These are phyloP conservation scores for Drosophila athabasca DNA, from an alignment of 1,140 invertebrate species.

Conservation along the genomic window DNA sequence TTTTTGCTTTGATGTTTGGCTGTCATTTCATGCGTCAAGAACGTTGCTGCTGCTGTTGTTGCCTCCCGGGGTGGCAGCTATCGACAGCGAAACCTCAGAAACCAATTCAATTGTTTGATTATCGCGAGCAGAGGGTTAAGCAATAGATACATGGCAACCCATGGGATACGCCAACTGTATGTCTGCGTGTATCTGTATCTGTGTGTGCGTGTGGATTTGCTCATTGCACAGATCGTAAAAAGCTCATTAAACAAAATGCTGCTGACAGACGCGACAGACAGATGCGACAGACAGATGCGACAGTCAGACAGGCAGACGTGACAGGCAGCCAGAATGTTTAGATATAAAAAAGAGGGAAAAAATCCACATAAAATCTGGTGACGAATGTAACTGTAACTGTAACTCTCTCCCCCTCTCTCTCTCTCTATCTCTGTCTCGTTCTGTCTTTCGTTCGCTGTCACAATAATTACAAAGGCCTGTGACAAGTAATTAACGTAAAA, in stretches of 20 bases:
- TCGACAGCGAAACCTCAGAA: constrained; percentile 60
- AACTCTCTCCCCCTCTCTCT: neutral
- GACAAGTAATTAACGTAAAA: constrained; percentile 79
- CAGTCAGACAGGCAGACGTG: constrained; percentile 31
- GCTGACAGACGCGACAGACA: constrained; percentile 38
- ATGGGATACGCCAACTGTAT: constrained; percentile 27
- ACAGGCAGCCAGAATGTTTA: constrained; percentile 5
- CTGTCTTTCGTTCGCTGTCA: constrained; percentile 44
- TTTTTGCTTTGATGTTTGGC: constrained; percentile 41
- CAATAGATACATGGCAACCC: constrained; percentile 1
- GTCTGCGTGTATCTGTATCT: constrained; percentile 38
- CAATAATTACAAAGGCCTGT: constrained; percentile 77
- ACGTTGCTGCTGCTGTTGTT: constrained; percentile 1
- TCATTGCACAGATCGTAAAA: constrained; percentile 65
- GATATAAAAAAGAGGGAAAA: constrained; percentile 12
- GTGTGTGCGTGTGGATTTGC: constrained; percentile 9
- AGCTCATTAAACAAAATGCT: constrained; percentile 73
- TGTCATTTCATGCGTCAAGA: constrained; percentile 26
- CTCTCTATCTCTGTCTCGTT: neutral
- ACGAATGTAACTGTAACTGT: constrained; percentile 57
- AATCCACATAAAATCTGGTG: constrained; percentile 41
- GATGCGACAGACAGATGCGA: no score
- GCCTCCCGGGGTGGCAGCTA: neutral
- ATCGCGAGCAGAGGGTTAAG: constrained; percentile 36
- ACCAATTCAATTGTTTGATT: constrained; percentile 69